phyloP scores from a whole-genome alignment of 2,888 invertebrate species.

The Magallana nippona region DNA sequence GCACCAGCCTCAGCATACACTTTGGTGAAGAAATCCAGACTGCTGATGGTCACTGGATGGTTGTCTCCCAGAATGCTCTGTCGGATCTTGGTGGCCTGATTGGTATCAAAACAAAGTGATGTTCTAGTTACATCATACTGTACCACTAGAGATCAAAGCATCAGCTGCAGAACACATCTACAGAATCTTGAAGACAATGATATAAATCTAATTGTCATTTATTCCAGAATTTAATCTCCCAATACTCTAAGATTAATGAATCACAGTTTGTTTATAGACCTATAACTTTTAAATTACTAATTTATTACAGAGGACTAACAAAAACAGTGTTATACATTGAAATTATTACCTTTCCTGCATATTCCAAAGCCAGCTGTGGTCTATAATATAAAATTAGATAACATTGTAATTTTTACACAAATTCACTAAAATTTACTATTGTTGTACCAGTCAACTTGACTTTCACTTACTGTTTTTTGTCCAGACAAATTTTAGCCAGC shows the following conservation, averaged over 20 bases:
- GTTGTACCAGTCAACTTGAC: too few relatives aligned
- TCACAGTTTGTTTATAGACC: too few relatives aligned
- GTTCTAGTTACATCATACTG: background rate
- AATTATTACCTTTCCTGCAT: conserved; percentile 69
- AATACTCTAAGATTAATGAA: too few relatives aligned
- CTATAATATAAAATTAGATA: conserved; percentile 60
- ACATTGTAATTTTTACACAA: background rate
- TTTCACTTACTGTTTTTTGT: conserved; percentile 73
- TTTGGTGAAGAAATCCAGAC: conserved; percentile 74
- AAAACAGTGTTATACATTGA: background rate
- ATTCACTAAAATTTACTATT: too few relatives aligned
- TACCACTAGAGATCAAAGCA: background rate
- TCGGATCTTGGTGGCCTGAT: conserved; percentile 74
- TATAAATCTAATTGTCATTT: too few relatives aligned
- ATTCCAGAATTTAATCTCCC: too few relatives aligned
- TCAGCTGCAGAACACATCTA: too few relatives aligned
- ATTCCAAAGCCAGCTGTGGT: conserved; percentile 72
- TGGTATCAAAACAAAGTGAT: background rate
- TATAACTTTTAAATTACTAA: too few relatives aligned
- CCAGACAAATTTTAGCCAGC: conserved; percentile 73
- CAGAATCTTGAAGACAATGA: too few relatives aligned
- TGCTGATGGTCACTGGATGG: conserved; percentile 71
- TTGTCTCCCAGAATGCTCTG: conserved; percentile 72
- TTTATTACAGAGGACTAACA: too few relatives aligned
- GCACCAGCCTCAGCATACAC: conserved; percentile 77